Evolutionary conservation across 2,113 vertebrate species (phyloP), one percentile per base, ranked within the genome.

Genomic region (Pelecanus crispus): DNA sequence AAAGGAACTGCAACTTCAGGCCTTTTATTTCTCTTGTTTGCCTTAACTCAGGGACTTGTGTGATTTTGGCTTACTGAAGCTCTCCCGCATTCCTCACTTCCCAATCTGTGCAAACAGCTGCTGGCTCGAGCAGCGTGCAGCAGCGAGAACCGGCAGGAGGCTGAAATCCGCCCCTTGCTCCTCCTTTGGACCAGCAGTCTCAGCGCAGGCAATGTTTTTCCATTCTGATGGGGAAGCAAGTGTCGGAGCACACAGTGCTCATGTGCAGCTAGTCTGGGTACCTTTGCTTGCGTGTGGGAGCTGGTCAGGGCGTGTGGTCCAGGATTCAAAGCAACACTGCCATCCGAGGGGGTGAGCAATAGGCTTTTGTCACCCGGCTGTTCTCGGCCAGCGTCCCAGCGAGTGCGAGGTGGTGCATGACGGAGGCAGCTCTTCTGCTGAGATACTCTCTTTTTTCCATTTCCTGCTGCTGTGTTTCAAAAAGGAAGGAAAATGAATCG

Each of bases 401-500:
- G 6, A 40, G 52, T 1, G 21, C 5, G 1, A 49, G 74, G 45
- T 80, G 53, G 42, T 15, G 24, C 0, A 0, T n/a, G 52, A 62
- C 26, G 55, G 86, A 55, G 40, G 31, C 1, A 7, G 44, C 21
- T 49, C 38, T 71, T 36, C 45, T 81, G 22, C 44, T 36, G 32
- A 4, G 3, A 28, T 68, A 18, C 13, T 65, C n/a, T 81, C 22
- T 55, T 25, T 55, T 71, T 45, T 31, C 34, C 38, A 1, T 86
- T 94, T 93, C 72, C 63, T 92, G 83, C 65, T 32, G 42, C 80
- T 53, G 63, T 36, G 36, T 53, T 94, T 92, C 44, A 31, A 63
- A 81, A 92, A 71, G 86, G 88, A 96, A 90, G 92, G 91, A 47
- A 79, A 75, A 52, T 0, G 1, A 56, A 29, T 38, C 0, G 2